A percentile compares a stretch with the other conserved stretches of the same genome.
These are phyloP conservation scores for Macrochelys suwanniensis DNA, from an alignment of 2,797 vertebrate species.

Conservation along the genomic window DNA sequence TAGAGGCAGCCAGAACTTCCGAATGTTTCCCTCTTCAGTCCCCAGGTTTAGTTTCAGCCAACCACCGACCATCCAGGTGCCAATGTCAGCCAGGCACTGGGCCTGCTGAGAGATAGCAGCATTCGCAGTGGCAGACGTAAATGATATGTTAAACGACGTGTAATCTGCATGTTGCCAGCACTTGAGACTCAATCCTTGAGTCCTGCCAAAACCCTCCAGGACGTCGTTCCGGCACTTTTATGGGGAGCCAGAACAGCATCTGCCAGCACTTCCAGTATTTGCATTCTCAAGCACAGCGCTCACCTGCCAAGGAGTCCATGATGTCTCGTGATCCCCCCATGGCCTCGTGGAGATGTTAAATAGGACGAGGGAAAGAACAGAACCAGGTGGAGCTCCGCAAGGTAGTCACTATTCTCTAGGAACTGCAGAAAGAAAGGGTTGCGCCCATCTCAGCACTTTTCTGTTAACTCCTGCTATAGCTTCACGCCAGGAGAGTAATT, in stretches of 20 bases:
- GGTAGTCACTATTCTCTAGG: background rate
- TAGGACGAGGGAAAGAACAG: background rate
- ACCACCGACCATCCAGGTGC: background rate
- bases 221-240: background rate
- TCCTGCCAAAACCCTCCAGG: background rate
- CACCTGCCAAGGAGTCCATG: background rate
- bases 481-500: background rate
- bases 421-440: rapidly evolving
- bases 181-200: background rate
- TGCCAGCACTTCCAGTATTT: background rate
- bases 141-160: background rate
- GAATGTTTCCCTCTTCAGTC: background rate
- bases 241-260: background rate
- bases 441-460: rapidly evolving
- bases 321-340: background rate
- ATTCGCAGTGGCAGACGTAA: background rate
- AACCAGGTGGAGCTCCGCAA: background rate
- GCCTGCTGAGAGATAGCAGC: background rate
- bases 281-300: background rate
- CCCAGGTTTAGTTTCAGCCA: background rate
- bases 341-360: background rate
- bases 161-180: background rate
- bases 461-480: background rate
- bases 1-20: background rate
- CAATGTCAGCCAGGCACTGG: background rate